Conservation (phyloP, 2,888 invertebrate genomes). For the Dryobotodes eremita region DNA sequence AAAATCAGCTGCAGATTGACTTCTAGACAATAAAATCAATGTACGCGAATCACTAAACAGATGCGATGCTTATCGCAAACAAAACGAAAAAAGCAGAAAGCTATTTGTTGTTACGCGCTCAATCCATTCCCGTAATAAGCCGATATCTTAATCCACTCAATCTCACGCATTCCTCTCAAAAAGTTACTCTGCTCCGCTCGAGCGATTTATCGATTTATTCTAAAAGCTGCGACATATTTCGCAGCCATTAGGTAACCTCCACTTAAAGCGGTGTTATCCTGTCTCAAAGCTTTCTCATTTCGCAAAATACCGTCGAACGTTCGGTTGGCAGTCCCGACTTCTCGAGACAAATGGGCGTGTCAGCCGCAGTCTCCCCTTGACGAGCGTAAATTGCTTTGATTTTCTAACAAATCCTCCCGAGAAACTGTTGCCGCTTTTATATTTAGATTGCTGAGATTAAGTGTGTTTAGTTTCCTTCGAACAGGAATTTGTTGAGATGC, state of each 20-base stretch:
- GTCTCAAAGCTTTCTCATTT: constrained; percentile 73
- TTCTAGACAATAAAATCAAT: constrained; percentile 12
- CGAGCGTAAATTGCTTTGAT: constrained; percentile 83
- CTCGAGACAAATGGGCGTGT: constrained; percentile 82
- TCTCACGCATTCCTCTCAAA: constrained; percentile 57
- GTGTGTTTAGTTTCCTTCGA: constrained; percentile 54
- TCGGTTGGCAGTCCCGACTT: constrained; percentile 67
- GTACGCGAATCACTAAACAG: background rate
- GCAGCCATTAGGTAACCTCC: constrained; percentile 70
- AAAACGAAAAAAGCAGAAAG: constrained; percentile 37
- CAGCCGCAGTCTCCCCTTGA: constrained; percentile 78
- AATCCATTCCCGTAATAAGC: constrained; percentile 57
- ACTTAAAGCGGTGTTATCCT: constrained; percentile 71
- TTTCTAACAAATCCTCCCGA: constrained; percentile 76
- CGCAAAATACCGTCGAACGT: constrained; percentile 70
- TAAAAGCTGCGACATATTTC: constrained; percentile 69
- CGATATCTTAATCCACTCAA: constrained; percentile 62
- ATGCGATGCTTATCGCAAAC: background rate
- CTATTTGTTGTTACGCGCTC: constrained; percentile 50
- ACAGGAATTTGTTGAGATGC: constrained; percentile 43
- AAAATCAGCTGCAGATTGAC: background rate
- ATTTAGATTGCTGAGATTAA: constrained; percentile 69
- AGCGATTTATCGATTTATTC: constrained; percentile 68
- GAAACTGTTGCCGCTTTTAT: constrained; percentile 72
- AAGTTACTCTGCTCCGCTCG: constrained; percentile 52